These are phyloP conservation scores for Stichodactyla helianthus DNA, from an alignment of 64 coral and sea anemone genomes.

Conservation along the genomic window DNA sequence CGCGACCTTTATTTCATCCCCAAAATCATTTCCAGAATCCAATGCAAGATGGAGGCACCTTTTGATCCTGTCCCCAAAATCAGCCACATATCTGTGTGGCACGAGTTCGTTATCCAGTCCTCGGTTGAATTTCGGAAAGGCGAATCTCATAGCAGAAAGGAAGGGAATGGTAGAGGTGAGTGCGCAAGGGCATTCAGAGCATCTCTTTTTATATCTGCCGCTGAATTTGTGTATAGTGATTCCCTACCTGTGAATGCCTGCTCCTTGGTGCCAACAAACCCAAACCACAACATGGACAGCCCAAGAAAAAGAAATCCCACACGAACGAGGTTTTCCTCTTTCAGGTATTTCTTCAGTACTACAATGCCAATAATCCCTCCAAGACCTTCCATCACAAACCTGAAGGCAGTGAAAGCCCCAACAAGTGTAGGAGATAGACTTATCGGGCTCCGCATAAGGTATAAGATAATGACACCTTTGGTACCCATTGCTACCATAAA, in stretches of 20 bases:
- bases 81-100: no score
- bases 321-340: slow-evolving; percentile 44
- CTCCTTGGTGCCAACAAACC: slow-evolving; percentile 43
- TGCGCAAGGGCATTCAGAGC: no score
- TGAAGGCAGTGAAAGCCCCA: slow-evolving; percentile 62
- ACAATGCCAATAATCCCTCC: slow-evolving; percentile 58
- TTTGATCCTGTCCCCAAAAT: no score
- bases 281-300: slow-evolving; percentile 58
- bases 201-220: no score
- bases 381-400: slow-evolving; percentile 72
- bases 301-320: slow-evolving; percentile 67
- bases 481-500: slow-evolving; percentile 59
- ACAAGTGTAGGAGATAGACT: slow-evolving; percentile 69
- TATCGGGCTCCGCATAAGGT: slow-evolving; percentile 67
- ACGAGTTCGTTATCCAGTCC: no score
- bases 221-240: no score
- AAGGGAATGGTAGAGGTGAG: no score
- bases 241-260: slow-evolving; percentile 65
- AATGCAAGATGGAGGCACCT: no score
- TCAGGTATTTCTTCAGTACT: slow-evolving; percentile 47
- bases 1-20: no score
- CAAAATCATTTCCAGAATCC: no score
- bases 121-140: no score
- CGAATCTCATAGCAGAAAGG: no score
- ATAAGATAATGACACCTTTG: slow-evolving; percentile 56